phyloP scores from a whole-genome alignment of 2,797 vertebrate species.

The Ataeniobius toweri region DNA sequence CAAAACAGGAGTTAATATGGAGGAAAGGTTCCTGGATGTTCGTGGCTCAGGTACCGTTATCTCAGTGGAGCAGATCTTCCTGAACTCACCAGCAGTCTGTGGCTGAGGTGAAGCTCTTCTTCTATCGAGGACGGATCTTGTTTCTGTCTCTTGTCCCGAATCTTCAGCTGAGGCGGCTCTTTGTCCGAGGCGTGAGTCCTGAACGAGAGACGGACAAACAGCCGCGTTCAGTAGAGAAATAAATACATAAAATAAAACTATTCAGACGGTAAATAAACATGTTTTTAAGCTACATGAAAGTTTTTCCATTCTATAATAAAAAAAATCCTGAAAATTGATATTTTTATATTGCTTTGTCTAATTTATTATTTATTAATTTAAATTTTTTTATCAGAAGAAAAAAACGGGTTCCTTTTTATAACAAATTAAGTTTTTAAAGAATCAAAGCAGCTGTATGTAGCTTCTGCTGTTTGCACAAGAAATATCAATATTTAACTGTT shows the following conservation, averaged over 20 bases:
- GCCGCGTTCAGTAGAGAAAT: too few relatives aligned
- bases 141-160: conserved; percentile 71
- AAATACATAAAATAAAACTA: too few relatives aligned
- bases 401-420: background rate
- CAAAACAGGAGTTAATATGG: background rate
- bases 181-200: conserved; percentile 62
- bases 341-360: too few relatives aligned
- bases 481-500: background rate
- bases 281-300: too few relatives aligned
- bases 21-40: background rate
- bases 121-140: conserved; percentile 46
- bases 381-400: background rate
- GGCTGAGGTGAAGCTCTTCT: conserved; percentile 70
- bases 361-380: background rate
- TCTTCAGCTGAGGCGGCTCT: conserved; percentile 45
- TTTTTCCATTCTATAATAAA: too few relatives aligned
- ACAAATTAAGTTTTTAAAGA: background rate
- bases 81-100: conserved; percentile 69
- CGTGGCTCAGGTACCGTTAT: too few relatives aligned
- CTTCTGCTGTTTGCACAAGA: background rate
- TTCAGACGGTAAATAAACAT: too few relatives aligned
- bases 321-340: too few relatives aligned
- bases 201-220: background rate
- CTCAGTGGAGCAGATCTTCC: background rate
- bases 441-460: background rate